Conservation (phyloP, 2,888 invertebrate species). For the Chrysotoxum bicinctum region DNA sequence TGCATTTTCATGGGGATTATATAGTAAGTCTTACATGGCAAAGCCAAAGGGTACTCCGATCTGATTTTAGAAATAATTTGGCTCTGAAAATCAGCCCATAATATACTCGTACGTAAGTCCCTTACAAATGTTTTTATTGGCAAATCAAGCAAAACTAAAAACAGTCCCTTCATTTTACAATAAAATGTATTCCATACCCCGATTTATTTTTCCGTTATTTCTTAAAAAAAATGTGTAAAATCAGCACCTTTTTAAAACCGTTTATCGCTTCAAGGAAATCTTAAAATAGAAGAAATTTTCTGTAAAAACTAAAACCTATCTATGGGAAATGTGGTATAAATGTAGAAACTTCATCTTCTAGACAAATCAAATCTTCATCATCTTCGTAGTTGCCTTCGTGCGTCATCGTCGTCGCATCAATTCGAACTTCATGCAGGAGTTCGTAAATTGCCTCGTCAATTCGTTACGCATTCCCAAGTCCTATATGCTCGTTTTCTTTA, state of each 20-base stretch:
- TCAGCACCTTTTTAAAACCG: constrained; percentile 1
- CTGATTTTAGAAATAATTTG: too few relatives aligned
- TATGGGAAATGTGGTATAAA: neutral
- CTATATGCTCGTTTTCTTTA: constrained; percentile 43
- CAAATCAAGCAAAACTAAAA: neutral
- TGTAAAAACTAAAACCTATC: constrained; percentile 22
- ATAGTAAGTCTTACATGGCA: too few relatives aligned
- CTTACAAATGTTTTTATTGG: neutral
- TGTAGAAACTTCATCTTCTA: neutral
- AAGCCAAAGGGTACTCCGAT: too few relatives aligned
- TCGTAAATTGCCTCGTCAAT: constrained; percentile 69
- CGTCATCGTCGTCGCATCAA: constrained; percentile 20
- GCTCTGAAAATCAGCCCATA: neutral
- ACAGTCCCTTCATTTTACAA: neutral
- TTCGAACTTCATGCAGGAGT: constrained; percentile 57
- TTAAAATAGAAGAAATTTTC: constrained; percentile 18
- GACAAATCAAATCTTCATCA: constrained; percentile 69
- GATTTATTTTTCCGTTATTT: neutral
- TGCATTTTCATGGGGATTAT: too few relatives aligned
- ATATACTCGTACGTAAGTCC: too few relatives aligned
- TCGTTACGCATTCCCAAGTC: constrained; percentile 47
- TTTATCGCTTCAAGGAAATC: constrained; percentile 48
- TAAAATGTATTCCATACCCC: neutral
- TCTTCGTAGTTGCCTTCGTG: neutral
- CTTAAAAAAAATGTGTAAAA: neutral